These are phyloP conservation scores for Rhadina sibilatrix DNA, from an alignment of 2,113 vertebrate species.

Conservation along the genomic window DNA sequence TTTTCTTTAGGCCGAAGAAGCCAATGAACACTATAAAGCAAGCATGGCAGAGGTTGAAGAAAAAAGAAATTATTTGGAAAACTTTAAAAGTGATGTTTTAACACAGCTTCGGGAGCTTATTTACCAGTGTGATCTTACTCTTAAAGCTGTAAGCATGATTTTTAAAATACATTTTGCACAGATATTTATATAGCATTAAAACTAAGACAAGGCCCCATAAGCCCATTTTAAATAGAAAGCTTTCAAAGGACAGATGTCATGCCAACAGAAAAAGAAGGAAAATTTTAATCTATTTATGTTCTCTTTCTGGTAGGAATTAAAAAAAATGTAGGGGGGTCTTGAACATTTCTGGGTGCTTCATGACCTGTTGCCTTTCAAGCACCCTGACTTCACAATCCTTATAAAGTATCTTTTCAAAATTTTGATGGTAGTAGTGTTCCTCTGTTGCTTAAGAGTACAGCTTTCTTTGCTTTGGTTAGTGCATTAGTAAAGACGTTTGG, in stretches of 20 bases:
- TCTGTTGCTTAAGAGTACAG: background rate
- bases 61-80: constrained; percentile 85
- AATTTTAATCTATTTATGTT: background rate
- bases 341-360: background rate
- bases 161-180: background rate
- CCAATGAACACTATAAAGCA: constrained; percentile 87
- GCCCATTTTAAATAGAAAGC: background rate
- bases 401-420: background rate
- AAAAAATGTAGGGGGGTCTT: rapidly evolving
- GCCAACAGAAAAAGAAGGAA: background rate
- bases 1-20: constrained; percentile 86
- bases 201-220: background rate
- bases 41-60: constrained; percentile 86
- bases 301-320: background rate
- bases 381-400: background rate
- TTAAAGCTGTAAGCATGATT: constrained; percentile 88
- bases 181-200: background rate
- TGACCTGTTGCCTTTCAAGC: background rate
- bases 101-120: constrained; percentile 90
- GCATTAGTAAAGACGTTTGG: background rate
- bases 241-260: background rate
- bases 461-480: background rate
- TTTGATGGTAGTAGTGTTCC: background rate
- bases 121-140: constrained; percentile 95
- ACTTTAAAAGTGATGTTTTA: constrained; percentile 88